A percentile compares a stretch with the other conserved stretches of the same genome.
These are phyloP conservation scores for Pycnomerus fuliginosus DNA, from an alignment of 2,888 invertebrate genomes.

Conservation along the genomic window DNA sequence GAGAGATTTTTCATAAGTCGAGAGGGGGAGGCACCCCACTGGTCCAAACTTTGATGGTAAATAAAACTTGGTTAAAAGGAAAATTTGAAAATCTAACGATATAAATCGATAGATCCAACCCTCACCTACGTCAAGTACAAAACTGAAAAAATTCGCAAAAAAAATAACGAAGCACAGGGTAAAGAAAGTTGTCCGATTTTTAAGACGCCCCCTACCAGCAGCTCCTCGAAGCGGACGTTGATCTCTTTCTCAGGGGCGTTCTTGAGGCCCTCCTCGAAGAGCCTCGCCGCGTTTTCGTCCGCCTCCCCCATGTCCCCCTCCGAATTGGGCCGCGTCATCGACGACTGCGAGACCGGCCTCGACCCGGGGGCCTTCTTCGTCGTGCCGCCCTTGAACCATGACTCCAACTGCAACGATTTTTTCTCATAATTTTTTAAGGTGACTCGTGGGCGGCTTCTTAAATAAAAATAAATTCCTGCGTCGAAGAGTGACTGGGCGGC, in stretches of 20 bases:
- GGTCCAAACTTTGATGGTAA: too few species aligned
- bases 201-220: too few species aligned
- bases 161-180: too few species aligned
- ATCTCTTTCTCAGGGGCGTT: conserved; percentile 69
- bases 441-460: neutral
- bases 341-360: conserved; percentile 45
- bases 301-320: conserved; percentile 63
- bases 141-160: too few species aligned
- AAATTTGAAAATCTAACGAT: too few species aligned
- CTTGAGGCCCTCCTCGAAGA: conserved; percentile 61
- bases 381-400: conserved; percentile 47
- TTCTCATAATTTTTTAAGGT: neutral
- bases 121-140: too few species aligned
- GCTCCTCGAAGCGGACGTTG: conserved; percentile 73
- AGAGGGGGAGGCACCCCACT: too few species aligned
- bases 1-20: too few species aligned
- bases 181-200: too few species aligned
- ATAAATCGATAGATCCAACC: too few species aligned
- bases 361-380: conserved; percentile 43
- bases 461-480: neutral
- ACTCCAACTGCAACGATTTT: conserved; percentile 45
- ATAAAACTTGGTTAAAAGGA: too few species aligned
- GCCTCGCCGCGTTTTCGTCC: conserved; percentile 55
- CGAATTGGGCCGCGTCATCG: conserved; percentile 54
- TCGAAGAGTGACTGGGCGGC: neutral